These are phyloP conservation scores for Aricia artaxerxes DNA, from an alignment of 2,888 invertebrate genomes.

Conservation along the genomic window DNA sequence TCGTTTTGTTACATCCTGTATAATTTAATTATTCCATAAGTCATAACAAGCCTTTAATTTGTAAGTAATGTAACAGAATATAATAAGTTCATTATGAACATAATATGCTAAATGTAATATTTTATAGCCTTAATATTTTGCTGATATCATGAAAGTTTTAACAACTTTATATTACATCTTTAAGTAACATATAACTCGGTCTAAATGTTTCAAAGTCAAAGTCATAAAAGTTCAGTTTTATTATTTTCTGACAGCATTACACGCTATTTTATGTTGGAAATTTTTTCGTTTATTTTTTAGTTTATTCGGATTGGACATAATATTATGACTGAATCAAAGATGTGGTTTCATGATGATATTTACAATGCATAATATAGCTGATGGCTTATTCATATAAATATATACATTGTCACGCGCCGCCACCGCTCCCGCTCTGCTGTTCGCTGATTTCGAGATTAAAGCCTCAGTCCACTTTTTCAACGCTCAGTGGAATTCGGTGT, in stretches of 20 bases:
- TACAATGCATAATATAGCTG: no score
- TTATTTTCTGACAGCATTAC: background rate
- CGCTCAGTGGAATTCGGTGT: background rate
- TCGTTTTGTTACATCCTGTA: no score
- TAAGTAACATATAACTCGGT: background rate
- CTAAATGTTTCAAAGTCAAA: background rate
- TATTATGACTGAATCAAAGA: no score
- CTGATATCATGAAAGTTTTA: background rate
- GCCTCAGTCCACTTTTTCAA: background rate
- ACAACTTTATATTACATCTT: background rate
- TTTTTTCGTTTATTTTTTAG: no score
- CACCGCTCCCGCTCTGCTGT: no score
- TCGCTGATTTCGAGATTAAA: no score
- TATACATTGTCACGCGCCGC: no score
- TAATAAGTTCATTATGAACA: background rate
- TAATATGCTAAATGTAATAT: background rate
- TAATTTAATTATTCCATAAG: background rate
- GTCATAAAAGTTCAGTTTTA: background rate
- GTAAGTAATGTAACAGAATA: background rate
- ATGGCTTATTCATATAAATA: no score
- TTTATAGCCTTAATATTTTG: background rate
- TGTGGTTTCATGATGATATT: no score
- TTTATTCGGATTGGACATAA: no score
- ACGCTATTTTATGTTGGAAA: background rate
- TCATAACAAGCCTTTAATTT: background rate